phyloP scores from a whole-genome alignment of 2,888 invertebrate genomes.

The Scaptomyza polygonia region DNA sequence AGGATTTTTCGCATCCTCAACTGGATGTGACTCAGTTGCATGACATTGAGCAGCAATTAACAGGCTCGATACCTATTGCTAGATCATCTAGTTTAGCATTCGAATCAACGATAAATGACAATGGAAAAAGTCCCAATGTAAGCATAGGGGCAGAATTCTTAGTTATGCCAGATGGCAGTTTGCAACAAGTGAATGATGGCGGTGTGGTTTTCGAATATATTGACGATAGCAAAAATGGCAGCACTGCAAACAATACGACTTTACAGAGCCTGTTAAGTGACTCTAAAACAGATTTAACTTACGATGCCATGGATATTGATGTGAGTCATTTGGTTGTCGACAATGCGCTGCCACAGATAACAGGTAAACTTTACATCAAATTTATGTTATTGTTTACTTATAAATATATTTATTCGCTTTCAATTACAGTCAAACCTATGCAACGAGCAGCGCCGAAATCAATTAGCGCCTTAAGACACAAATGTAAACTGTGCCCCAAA shows the following conservation, averaged over 20 bases:
- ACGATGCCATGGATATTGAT: slow-evolving; percentile 68
- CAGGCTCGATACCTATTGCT: slow-evolving; percentile 5
- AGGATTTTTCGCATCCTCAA: slow-evolving; percentile 57
- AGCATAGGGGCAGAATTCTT: slow-evolving; percentile 77
- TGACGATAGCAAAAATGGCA: slow-evolving; percentile 55
- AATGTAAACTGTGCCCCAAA: slow-evolving; percentile 63
- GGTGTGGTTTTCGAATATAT: slow-evolving; percentile 81
- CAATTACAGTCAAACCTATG: slow-evolving; percentile 48
- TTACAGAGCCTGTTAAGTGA: slow-evolving; percentile 52
- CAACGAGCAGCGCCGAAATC: slow-evolving; percentile 20
- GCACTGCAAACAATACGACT: slow-evolving; percentile 27
- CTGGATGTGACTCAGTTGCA: slow-evolving; percentile 51
- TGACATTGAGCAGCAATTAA: slow-evolving; percentile 60
- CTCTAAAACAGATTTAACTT: slow-evolving; percentile 20
- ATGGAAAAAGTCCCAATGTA: slow-evolving; percentile 43
- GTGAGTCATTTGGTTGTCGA: slow-evolving; percentile 65
- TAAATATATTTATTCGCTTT: background rate
- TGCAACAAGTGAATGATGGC: slow-evolving; percentile 73
- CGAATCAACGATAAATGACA: slow-evolving; percentile 10
- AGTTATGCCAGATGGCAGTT: slow-evolving; percentile 77
- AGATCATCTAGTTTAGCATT: background rate
- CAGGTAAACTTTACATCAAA: slow-evolving; percentile 24
- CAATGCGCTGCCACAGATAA: slow-evolving; percentile 48
- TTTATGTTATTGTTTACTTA: background rate
- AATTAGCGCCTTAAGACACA: slow-evolving; percentile 46